These are phyloP conservation scores for Drosophila lowei DNA, from an alignment of 1,140 invertebrate genomes.

Conservation along the genomic window DNA sequence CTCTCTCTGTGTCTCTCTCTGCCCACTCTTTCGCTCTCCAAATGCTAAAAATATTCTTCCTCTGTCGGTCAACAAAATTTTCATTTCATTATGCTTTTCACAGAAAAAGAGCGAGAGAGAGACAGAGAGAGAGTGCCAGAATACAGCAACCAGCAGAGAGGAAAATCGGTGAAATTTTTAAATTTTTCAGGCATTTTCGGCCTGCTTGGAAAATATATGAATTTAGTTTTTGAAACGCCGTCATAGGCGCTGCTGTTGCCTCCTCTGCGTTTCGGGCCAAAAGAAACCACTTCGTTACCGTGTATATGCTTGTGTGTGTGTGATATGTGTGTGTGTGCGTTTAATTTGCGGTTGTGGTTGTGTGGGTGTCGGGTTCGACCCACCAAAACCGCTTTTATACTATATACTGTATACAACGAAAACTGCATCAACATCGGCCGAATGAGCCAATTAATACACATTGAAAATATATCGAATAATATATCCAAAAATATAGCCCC, in stretches of 20 bases:
- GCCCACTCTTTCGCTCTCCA: slow-evolving; percentile 4
- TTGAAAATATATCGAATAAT: slow-evolving; percentile 19
- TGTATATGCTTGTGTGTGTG: slow-evolving; percentile 16
- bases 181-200: slow-evolving; percentile 63
- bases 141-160: slow-evolving; percentile 1
- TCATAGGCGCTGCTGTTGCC: slow-evolving; percentile 66
- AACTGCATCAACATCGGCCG: slow-evolving; percentile 37
- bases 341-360: slow-evolving; percentile 35
- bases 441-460: slow-evolving; percentile 50
- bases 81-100: slow-evolving; percentile 40
- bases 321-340: slow-evolving; percentile 3
- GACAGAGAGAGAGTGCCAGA: slow-evolving; percentile 17
- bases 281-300: slow-evolving; percentile 26
- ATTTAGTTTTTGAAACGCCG: slow-evolving; percentile 80
- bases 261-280: slow-evolving; percentile 44
- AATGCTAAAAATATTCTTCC: slow-evolving; percentile 56
- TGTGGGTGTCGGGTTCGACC: slow-evolving; percentile 43
- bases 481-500: slow-evolving; percentile 41
- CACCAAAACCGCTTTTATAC: slow-evolving; percentile 8
- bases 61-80: slow-evolving; percentile 62
- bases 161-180: slow-evolving; percentile 32
- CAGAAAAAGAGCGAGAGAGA: slow-evolving; percentile 25
- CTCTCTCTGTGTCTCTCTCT: neutral
- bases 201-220: slow-evolving; percentile 75
- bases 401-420: slow-evolving; percentile 24